phyloP scores from a whole-genome alignment of 1,140 invertebrate genomes.

The Wasmannia auropunctata region DNA sequence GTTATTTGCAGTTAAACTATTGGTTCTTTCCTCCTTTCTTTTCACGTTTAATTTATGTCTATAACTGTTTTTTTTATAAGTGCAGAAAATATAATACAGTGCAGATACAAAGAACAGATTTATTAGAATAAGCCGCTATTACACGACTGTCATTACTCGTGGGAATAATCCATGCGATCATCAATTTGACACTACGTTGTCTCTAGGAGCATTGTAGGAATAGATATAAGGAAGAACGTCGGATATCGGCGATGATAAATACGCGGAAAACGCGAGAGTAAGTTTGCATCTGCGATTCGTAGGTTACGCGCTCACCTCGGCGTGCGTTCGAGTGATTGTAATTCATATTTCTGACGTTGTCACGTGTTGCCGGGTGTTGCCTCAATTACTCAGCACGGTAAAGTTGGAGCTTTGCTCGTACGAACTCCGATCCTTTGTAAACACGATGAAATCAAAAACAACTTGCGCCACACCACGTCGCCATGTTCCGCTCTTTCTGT shows the following conservation, averaged over 20 bases:
- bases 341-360: constrained; percentile 77
- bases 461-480: constrained; percentile 71
- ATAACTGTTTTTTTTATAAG: not conserved
- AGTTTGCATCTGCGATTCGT: constrained; percentile 19
- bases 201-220: not conserved
- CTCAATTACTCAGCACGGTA: not conserved
- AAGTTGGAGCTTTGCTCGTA: not conserved
- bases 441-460: constrained; percentile 65
- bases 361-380: not conserved
- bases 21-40: not conserved
- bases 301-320: constrained; percentile 77
- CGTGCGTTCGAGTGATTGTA: constrained; percentile 81
- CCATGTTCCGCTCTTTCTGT: constrained; percentile 71
- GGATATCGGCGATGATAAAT: not conserved
- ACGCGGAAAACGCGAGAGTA: not conserved
- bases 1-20: not conserved
- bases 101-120: not conserved
- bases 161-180: not conserved
- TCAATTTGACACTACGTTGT: not conserved
- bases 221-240: not conserved
- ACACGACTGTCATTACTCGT: not conserved
- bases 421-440: constrained; percentile 32
- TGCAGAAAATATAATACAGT: not conserved
- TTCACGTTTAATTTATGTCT: not conserved
- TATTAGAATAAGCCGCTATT: not conserved